Evolutionary conservation across 1,140 invertebrate species (phyloP), one percentile per base, ranked within the genome.

Genomic region (Drosophila littoralis): DNA sequence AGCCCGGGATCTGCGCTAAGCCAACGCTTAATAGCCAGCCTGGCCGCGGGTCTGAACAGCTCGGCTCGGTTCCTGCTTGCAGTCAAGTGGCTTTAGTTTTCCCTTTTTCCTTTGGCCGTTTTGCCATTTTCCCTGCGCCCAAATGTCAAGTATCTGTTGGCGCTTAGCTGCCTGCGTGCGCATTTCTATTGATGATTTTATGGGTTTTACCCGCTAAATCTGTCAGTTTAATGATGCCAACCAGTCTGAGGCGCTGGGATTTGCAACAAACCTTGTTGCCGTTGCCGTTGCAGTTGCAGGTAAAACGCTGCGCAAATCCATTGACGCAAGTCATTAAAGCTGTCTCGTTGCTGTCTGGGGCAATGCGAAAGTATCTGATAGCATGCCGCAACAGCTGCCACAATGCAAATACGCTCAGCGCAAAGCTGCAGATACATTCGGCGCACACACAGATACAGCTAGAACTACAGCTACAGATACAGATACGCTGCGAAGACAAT

Each of bases 161-260:
- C 45, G 60, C 54, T 54, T 13, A 51, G 46, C 7, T 38, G 46
- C 32, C 33, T 10, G 67, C 43, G 9, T 32, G 52, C 1, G 35
- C 6, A 13, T 38, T 72, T 81, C 82, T 68, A 88, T 88, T 88
- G 83, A 88, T 88, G 68, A 77, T 80, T 88, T 88, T 88, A 88
- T 88, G 84, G 83, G 83, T 88, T 88, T 88, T 88, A 89, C 84
- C 83, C 69, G 77, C 77, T 64, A 80, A 80, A 80, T 74, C 67
- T 78, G 40, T 48, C 42, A 67, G 48, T 72, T 73, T 82, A 88
- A 88, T 89, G 80, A 88, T 88, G 83, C 83, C 83, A 83, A 58
- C 63, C 40, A 50, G 83, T 86, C 83, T 86, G 59, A 1, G 50
- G 17, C 6, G 6, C 10, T 17, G 12, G 55, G 22, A 58, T 58